Evolutionary conservation across 2,888 invertebrate species (phyloP), one percentile per base, ranked within the genome.

Genomic region (Oligia fasciuncula): DNA sequence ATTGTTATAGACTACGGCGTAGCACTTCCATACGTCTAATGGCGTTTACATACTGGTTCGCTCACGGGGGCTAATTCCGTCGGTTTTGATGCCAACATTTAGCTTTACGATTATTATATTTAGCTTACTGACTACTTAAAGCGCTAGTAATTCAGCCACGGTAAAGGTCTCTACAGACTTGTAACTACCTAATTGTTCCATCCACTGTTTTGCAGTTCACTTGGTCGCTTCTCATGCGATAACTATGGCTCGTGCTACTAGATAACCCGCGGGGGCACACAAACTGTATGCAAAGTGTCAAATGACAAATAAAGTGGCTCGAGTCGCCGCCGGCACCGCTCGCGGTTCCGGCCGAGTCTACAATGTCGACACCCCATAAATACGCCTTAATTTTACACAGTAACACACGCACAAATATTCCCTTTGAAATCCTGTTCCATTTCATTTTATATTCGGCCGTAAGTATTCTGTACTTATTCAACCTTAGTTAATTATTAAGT

Each of bases 1-100:
- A 87, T 88, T 88, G 87, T 89, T 82, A 86, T 87, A 86, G 85
- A 77, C 89, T 88, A 87, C 87, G 87, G 86, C 88, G 89, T 88
- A 91, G 90, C 88, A 86, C 75, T 80, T 70, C 51, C 67, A 83
- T 73, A 79, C 77, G 80, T 88, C 79, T 84, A 83, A 85, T 87
- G 89, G 90, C 88, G 89, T 90, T 90, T 90, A 89, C 91, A 93
- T 92, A 91, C 93, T 91, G 66, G 71, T 72, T 66, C 43, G 35
- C 51, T 60, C 70, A 63, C 66, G 57, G n/a, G 65, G 17, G 13
- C 43, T 81, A 69, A 73, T 72, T 23, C 14, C 23, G 57, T 49
- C 65, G 51, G 66, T 51, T 83, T 57, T 62, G 68, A 71, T 78
- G 65, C 23, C 40, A 66, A 57, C 65, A 69, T 76, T 60, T 80